Base-by-base conservation (phyloP, 2,113 vertebrate species). In the Egretta garzetta region DNA sequence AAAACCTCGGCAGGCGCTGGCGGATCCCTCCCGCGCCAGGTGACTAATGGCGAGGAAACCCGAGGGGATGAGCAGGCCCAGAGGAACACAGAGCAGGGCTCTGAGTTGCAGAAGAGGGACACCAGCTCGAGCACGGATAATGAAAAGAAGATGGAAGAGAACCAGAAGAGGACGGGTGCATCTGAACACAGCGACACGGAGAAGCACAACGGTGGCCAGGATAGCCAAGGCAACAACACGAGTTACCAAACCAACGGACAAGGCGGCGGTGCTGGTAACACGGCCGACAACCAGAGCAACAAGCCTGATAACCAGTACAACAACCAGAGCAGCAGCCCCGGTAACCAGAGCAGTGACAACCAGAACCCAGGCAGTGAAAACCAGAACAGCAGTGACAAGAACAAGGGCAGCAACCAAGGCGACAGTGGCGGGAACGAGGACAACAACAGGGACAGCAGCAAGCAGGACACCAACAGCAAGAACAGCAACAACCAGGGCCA, bases 91-190 rank as follows among this genome's bases (percentile, higher is more conserved):
- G 8, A 5, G 8, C 10, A 6, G 8, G 8, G 0, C 14, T 11
- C 50, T 18, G 26, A 1, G 3, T 14, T 33, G 0, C 5, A 4
- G 8, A 3, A 14, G 5, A 2, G 1, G 2, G 6, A 37, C 5
- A 0, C 17, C 6, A 12, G 5, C 15, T 3, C 0, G 0, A 5
- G 9, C 35, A 9, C 20, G 5, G 3, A 1, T 28, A 2, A 6
- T 6, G 2, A 1, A 20, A 4, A 0, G 28, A 1, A 1, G 14
- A 6, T 0, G 3, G 2, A 2, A 1, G 4, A 5, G 16, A 6
- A 5, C 7, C 35, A 4, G 37, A 13, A n/a, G 5, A 2, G 3
- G 3, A 5, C 3, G 3, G 4, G 0, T 13, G 3, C 0, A 1
- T 10, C 62, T 35, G 32, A 3, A 17, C 14, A 1, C 5, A 1